Evolutionary conservation across 2,888 invertebrate species (phyloP).

Genomic region (Hololepta plana): DNA sequence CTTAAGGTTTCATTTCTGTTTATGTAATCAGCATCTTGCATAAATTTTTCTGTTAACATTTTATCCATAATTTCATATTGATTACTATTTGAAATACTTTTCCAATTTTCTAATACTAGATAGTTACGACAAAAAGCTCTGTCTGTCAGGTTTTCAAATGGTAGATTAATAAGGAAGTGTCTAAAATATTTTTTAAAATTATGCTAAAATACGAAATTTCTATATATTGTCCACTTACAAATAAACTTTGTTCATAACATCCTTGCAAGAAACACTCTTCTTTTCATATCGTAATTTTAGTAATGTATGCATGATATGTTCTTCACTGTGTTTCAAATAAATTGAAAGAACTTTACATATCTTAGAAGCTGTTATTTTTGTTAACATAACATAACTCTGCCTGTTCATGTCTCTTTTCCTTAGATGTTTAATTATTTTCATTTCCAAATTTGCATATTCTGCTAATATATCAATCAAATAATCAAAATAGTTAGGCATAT

Average conservation of each 20-base stretch:
- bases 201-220: conserved; percentile 1
- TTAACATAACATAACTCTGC: conserved; percentile 9
- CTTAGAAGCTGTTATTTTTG: conserved; percentile 9
- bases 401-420: conserved; percentile 11
- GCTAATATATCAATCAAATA: conserved; percentile 16
- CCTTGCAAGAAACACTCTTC: conserved; percentile 10
- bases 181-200: conserved; percentile 10
- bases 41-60: conserved; percentile 13
- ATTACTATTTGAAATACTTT: conserved; percentile 10
- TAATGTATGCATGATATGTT: conserved; percentile 16
- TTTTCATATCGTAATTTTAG: conserved; percentile 12
- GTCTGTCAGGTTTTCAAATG: conserved; percentile 12
- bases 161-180: conserved; percentile 13
- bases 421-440: conserved; percentile 11
- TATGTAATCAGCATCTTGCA: conserved; percentile 12
- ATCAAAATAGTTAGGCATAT: conserved; percentile 13
- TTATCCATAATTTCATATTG: conserved; percentile 12
- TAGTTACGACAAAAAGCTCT: conserved; percentile 16
- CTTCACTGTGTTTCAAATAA: conserved; percentile 13
- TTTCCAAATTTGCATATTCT: conserved; percentile 14
- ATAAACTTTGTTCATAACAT: conserved; percentile 14
- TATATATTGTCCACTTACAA: conserved; percentile 12
- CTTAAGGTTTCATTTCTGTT: conserved; percentile 12
- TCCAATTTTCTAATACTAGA: conserved; percentile 17
- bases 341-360: conserved; percentile 13